Conservation (phyloP, 2,113 vertebrate species). For the Heliornis fulica region DNA sequence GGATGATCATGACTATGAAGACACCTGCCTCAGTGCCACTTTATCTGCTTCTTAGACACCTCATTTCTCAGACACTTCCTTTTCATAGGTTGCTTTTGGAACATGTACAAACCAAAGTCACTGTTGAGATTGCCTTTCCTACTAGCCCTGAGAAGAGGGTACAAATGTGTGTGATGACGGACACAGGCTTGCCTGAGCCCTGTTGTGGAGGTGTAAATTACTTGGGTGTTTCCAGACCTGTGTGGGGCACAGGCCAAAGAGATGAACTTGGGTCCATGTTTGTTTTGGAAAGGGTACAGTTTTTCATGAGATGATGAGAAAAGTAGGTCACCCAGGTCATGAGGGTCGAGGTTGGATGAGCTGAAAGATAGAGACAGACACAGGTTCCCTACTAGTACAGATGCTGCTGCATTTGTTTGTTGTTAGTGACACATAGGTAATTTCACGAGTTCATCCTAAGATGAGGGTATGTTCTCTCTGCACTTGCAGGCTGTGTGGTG, state of each 20-base stretch:
- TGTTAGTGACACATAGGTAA: fast-evolving
- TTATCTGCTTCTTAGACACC: not conserved
- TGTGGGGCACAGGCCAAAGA: not conserved
- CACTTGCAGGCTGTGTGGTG: not conserved
- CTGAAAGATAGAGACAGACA: not conserved
- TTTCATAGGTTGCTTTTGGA: not conserved
- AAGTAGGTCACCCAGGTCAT: not conserved
- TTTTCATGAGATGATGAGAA: not conserved
- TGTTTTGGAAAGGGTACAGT: not conserved
- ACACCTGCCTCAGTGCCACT: not conserved
- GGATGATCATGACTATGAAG: not conserved
- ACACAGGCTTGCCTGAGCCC: not conserved
- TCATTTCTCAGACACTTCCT: not conserved
- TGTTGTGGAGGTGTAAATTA: not conserved
- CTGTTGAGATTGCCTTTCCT: not conserved
- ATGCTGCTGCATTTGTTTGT: not conserved
- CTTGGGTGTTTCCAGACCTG: not conserved
- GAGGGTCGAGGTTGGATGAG: not conserved
- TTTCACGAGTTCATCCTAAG: not conserved
- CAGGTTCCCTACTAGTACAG: not conserved
- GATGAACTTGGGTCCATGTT: not conserved
- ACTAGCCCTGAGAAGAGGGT: not conserved
- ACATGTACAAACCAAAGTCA: not conserved
- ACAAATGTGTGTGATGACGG: fast-evolving
- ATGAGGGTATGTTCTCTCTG: not conserved